Evolutionary conservation across 2,797 vertebrate species (phyloP).

Genomic region (Melopsittacus undulatus): DNA sequence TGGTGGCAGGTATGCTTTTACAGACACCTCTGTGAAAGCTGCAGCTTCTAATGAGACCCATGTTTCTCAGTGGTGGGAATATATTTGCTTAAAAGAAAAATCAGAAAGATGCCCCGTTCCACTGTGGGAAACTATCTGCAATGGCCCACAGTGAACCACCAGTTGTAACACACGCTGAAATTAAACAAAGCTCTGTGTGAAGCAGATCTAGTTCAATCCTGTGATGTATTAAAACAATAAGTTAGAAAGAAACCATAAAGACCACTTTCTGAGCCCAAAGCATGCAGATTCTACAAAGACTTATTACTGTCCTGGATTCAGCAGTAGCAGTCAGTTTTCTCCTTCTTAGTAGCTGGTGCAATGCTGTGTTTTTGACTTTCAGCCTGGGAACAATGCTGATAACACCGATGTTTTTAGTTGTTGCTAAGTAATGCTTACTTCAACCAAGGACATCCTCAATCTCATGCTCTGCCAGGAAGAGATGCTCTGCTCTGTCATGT

Average conservation of each 20-base stretch:
- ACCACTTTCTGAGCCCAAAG: background rate
- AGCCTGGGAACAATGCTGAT: background rate
- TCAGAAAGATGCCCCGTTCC: background rate
- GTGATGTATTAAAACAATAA: background rate
- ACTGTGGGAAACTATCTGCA: fast-evolving
- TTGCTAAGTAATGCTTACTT: background rate
- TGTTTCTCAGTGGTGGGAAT: fast-evolving
- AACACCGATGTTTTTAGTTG: background rate
- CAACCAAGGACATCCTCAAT: background rate
- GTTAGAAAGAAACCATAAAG: background rate
- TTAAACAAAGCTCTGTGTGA: background rate
- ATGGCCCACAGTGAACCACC: background rate
- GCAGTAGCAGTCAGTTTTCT: background rate
- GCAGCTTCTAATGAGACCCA: fast-evolving
- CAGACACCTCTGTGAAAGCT: background rate
- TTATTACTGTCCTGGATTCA: background rate
- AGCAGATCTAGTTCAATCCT: background rate
- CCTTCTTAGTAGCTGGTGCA: background rate
- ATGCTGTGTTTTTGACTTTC: background rate
- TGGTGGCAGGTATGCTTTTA: background rate
- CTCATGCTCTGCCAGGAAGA: background rate
- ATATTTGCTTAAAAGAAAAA: background rate
- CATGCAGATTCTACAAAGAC: too few relatives aligned
- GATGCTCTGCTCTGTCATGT: background rate
- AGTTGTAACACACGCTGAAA: fast-evolving